Base-by-base conservation (phyloP, 2,113 vertebrate genomes). In the Pygoscelis adeliae region DNA sequence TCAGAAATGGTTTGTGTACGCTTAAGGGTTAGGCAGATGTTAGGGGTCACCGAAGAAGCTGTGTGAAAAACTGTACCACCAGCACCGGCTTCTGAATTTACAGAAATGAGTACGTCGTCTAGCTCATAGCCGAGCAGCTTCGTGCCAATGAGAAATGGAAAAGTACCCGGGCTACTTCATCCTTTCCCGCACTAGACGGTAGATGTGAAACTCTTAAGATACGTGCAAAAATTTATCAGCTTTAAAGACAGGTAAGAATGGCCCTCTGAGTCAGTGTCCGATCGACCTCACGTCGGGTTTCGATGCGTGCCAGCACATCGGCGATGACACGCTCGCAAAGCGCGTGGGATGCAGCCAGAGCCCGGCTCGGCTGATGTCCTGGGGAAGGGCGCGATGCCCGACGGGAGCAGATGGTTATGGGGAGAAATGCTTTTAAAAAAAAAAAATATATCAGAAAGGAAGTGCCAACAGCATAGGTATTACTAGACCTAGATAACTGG, bases 1-100 rank as follows among this genome's bases (percentile, higher is more conserved):
- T 95, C 94, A 95, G 95, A 86, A 85, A 87, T 97, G 93, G 66
- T 81, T 97, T 96, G 97, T 97, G 94, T 97, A 97, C 6, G 92
- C 90, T 92, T 73, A 95, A 97, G 86, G 95, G 95, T 97, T 97
- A 97, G 97, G 80, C 95, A 98, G 96, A 96, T 95, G 92, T 89
- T 82, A 96, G 62, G 96, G 92, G 95, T 96, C 92, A 96, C 95
- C 88, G 83, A 95, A 92, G 74, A 93, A 97, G 95, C 96, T 96
- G 80, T 93, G 91, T 95, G 96, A 97, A 96, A 97, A 63, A 87
- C 46, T 95, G 79, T 83, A 85, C 82, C 95, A 95, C 93, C 93
- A 97, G 96, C 63, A 38, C 71, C 8, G 1, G 74, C 74, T 97
- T 97, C 95, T 97, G 96, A 93, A 78, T 69, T 94, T 97, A 95